Conservation (phyloP, 2,797 vertebrate species). For the Cyclopterus lumpus region DNA sequence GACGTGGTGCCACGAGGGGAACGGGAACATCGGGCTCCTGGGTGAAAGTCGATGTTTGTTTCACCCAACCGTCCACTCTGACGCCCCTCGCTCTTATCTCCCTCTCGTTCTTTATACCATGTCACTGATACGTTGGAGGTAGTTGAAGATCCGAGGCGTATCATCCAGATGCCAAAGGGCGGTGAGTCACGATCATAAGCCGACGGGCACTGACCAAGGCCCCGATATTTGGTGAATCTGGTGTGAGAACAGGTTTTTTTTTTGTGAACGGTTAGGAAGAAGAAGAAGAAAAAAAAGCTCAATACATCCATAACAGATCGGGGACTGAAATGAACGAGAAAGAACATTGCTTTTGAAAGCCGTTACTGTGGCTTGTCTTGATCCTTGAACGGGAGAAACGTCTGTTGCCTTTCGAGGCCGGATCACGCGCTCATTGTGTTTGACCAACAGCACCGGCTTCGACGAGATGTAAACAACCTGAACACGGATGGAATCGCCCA, state of each 20-base stretch:
- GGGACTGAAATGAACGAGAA: neutral
- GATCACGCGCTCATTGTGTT: neutral
- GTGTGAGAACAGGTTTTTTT: neutral
- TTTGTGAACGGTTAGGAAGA: neutral
- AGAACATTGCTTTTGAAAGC: neutral
- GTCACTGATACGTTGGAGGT: neutral
- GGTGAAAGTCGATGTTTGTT: neutral
- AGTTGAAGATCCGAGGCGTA: neutral
- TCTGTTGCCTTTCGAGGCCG: neutral
- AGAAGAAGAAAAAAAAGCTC: neutral
- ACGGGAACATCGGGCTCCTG: neutral
- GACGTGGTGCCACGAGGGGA: too few species aligned
- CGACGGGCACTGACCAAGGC: too few species aligned
- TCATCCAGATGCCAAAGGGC: neutral
- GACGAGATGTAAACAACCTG: neutral
- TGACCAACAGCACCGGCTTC: too few species aligned
- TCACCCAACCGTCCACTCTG: neutral
- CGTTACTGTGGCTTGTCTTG: neutral
- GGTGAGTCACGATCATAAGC: neutral
- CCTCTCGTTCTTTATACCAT: neutral
- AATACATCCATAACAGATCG: neutral
- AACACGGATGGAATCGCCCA: neutral
- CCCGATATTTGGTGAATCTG: neutral
- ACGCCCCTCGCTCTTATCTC: neutral
- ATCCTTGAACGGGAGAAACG: neutral